A percentile compares a stretch with the other conserved stretches of the same genome.
phyloP scores from a whole-genome alignment of 2,888 invertebrate genomes.

The Epirrita christyi region DNA sequence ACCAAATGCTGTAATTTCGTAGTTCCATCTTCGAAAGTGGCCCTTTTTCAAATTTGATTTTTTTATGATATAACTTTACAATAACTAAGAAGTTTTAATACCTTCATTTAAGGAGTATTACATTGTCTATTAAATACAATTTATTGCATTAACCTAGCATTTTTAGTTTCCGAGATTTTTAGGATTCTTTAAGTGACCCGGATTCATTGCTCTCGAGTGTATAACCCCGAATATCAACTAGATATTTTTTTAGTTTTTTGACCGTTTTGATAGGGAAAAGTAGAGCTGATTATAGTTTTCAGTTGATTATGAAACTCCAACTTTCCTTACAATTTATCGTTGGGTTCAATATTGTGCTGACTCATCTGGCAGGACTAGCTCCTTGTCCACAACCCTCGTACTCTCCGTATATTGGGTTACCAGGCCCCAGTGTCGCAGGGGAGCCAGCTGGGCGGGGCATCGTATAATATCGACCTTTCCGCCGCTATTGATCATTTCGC shows the following conservation, averaged over 20 bases:
- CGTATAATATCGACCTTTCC: constrained; percentile 62
- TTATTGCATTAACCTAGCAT: too few relatives aligned
- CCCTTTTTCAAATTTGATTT: too few relatives aligned
- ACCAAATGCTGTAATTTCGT: too few relatives aligned
- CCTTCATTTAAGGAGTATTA: too few relatives aligned
- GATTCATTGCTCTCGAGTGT: too few relatives aligned
- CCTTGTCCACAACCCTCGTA: constrained; percentile 55
- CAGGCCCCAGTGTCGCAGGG: constrained; percentile 66
- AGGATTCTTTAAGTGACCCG: too few relatives aligned
- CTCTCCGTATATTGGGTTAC: constrained; percentile 77
- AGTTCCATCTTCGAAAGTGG: too few relatives aligned
- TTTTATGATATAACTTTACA: too few relatives aligned
- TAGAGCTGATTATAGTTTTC: neutral
- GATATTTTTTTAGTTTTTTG: neutral
- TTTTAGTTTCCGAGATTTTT: too few relatives aligned
- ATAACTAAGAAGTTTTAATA: too few relatives aligned
- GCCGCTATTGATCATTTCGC: constrained; percentile 61
- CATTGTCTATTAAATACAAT: too few relatives aligned
- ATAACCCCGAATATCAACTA: too few relatives aligned
- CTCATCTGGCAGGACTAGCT: constrained; percentile 48
- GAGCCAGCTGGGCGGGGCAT: constrained; percentile 54
- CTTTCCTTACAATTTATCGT: neutral
- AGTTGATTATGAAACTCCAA: neutral
- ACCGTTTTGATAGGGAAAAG: neutral
- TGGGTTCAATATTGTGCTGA: constrained; percentile 3